A percentile compares a stretch with the other conserved stretches of the same genome.
Evolutionary conservation across 2,113 vertebrate species (phyloP).

Genomic region (Nerophis ophidion): DNA sequence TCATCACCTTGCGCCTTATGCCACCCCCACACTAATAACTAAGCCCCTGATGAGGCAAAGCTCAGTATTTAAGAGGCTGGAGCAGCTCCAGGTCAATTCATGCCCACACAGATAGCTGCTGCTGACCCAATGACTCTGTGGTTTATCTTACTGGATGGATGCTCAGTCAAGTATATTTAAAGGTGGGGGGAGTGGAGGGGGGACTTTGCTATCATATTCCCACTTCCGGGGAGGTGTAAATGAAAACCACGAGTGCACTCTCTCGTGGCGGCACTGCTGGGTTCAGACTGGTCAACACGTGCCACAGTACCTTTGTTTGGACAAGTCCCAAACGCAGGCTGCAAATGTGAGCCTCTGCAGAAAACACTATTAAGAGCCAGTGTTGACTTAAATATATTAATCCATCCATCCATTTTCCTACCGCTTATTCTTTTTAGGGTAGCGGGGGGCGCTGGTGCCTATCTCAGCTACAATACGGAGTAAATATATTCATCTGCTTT

Average conservation of each 20-base stretch:
- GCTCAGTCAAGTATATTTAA: constrained; percentile 24
- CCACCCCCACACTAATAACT: constrained; percentile 12
- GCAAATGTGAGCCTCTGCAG: constrained; percentile 24
- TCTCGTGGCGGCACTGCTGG: constrained; percentile 27
- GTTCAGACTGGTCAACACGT: constrained; percentile 21
- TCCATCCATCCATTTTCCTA: too few species aligned
- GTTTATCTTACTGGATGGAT: constrained; percentile 23
- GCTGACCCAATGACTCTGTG: constrained; percentile 58
- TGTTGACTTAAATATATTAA: too few species aligned
- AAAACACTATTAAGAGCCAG: too few species aligned
- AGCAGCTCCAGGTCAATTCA: constrained; percentile 42
- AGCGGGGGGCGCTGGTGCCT: too few species aligned
- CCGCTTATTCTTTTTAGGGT: too few species aligned
- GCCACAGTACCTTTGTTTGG: constrained; percentile 22
- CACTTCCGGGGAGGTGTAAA: constrained; percentile 44
- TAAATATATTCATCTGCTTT: background rate
- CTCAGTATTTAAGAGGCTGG: constrained; percentile 45
- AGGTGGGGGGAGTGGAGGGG: background rate
- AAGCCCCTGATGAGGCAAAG: constrained; percentile 28
- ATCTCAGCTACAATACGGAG: too few species aligned
- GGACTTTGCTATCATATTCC: constrained; percentile 27
- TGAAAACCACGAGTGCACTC: constrained; percentile 39
- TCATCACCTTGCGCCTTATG: constrained; percentile 35
- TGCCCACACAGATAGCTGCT: constrained; percentile 40
- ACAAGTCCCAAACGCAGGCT: constrained; percentile 34